These are phyloP conservation scores for Sericinus montela DNA, from an alignment of 2,888 invertebrate genomes.

Conservation along the genomic window DNA sequence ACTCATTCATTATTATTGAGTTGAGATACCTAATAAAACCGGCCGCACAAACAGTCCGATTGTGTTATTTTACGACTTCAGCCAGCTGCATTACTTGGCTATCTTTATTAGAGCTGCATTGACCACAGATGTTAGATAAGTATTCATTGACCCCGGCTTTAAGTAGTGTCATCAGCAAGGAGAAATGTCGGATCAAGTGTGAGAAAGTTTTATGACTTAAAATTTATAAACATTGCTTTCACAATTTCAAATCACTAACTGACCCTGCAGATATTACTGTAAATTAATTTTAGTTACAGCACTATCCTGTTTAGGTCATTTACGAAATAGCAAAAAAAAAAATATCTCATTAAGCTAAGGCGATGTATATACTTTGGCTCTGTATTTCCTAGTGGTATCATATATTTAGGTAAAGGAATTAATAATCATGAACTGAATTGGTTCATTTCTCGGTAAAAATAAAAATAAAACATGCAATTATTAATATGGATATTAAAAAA, in stretches of 20 bases:
- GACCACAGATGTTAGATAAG: slow-evolving; percentile 38
- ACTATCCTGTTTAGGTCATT: too few relatives aligned
- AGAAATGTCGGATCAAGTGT: slow-evolving; percentile 11
- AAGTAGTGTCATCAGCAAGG: slow-evolving; percentile 9
- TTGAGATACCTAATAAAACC: slow-evolving; percentile 54
- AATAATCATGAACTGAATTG: not conserved
- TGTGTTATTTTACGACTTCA: slow-evolving; percentile 66
- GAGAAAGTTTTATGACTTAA: slow-evolving; percentile 9
- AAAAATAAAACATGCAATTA: too few relatives aligned
- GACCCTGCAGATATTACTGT: too few relatives aligned
- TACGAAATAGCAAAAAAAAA: too few relatives aligned
- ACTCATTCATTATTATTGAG: slow-evolving; percentile 66
- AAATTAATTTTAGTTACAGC: too few relatives aligned
- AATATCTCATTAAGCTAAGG: too few relatives aligned
- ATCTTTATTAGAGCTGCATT: slow-evolving; percentile 63
- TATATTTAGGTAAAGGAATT: too few relatives aligned
- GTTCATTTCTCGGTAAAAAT: too few relatives aligned
- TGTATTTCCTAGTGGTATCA: too few relatives aligned
- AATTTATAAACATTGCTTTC: not conserved
- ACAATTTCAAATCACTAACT: too few relatives aligned
- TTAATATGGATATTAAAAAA: not conserved
- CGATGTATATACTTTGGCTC: too few relatives aligned
- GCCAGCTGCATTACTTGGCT: slow-evolving; percentile 65
- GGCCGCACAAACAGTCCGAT: slow-evolving; percentile 56
- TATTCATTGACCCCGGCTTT: slow-evolving; percentile 25